A percentile compares a stretch with the other conserved stretches of the same genome.
Evolutionary conservation across 1,140 invertebrate genomes (phyloP).

Genomic region (Papilio dardanus): DNA sequence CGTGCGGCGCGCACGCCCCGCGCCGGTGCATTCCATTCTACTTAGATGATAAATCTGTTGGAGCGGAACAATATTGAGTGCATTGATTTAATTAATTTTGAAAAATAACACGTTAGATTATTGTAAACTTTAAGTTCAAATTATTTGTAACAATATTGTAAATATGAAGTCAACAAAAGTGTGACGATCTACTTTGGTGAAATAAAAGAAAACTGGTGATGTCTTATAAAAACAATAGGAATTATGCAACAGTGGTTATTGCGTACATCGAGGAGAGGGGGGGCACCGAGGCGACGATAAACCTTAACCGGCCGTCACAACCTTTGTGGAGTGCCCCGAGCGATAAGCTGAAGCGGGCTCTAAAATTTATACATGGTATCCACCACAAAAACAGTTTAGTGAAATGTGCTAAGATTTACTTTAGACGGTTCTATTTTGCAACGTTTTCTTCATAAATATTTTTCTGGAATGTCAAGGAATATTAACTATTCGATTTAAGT

Average conservation of each 20-base stretch:
- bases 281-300: slow-evolving; percentile 30
- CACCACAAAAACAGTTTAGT: too few relatives aligned
- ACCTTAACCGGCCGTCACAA: slow-evolving; percentile 35
- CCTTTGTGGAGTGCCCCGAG: neutral
- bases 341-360: neutral
- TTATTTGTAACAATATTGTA: neutral
- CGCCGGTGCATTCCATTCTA: slow-evolving; percentile 2
- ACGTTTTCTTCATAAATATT: neutral
- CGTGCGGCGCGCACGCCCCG: neutral
- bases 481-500: neutral
- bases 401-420: too few relatives aligned
- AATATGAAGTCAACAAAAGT: neutral
- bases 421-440: too few relatives aligned
- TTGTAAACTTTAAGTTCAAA: neutral
- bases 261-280: slow-evolving; percentile 22
- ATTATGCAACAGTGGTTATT: slow-evolving; percentile 30
- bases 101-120: neutral
- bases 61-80: neutral
- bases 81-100: neutral
- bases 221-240: neutral
- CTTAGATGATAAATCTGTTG: neutral
- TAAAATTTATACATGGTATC: too few relatives aligned
- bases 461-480: neutral
- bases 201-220: neutral
- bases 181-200: neutral